Evolutionary conservation across 2,797 vertebrate species (phyloP), one percentile per base, ranked within the genome.

Genomic region (Hapalemur alaotrensis): DNA sequence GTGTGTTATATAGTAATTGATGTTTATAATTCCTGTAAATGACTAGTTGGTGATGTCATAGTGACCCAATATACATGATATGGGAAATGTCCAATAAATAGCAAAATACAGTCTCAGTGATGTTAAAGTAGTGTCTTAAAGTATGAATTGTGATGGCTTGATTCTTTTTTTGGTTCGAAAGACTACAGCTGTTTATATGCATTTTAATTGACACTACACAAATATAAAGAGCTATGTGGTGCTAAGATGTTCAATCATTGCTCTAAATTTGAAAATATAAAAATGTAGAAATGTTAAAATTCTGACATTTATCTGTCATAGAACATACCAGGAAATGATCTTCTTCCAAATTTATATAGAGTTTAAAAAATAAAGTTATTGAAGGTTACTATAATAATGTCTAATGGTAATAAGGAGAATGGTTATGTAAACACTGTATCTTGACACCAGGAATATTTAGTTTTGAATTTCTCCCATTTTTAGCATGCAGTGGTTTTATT

Each of bases 381-480:
- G 28, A 86, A 50, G 9, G 7, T 80, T 76, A 76, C 7, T 90
- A 30, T 86, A 48, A 20, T 80, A 63, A 80, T 65, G 30, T 89
- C 18, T 89, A 67, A 38, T 69, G 48, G 23, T 46, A 92, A 78
- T 70, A 38, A 93, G 22, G 54, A 82, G 79, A 90, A 65, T 89
- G 2, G 25, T 80, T 91, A 78, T 67, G 30, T 72, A 76, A 81
- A 70, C 9, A 43, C 8, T 83, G 4, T 75, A 25, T 90, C 50
- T 93, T 86, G 5, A 59, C 85, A 94, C 28, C 14, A 43, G 15
- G n/a, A 65, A 48, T 80, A 61, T 43, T 87, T 80, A 41, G 12
- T 82, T 90, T 91, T 89, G 43, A 72, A 86, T 72, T 87, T 76
- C 20, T 88, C n/a, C 14, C 25, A 32, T 46, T 96, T 81, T 95